phyloP scores from a whole-genome alignment of 2,888 invertebrate species.

The Cosmia pyralina region DNA sequence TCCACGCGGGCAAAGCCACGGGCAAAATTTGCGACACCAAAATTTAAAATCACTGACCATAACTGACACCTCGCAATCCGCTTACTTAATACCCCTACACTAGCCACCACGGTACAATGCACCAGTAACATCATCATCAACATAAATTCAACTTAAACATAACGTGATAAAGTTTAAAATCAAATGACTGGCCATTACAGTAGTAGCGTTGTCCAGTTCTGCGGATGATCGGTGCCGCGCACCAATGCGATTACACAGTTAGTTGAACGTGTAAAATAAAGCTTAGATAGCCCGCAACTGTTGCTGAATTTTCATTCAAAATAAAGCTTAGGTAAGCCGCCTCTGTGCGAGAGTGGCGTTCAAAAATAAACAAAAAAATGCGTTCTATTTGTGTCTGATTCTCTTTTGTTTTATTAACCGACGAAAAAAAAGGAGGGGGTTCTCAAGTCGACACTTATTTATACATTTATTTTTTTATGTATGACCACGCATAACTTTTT shows the following conservation, averaged over 20 bases:
- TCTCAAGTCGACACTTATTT: too few species aligned
- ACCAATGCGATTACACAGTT: slow-evolving; percentile 76
- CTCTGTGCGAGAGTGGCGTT: neutral
- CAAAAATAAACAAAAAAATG: neutral
- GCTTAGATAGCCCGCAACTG: slow-evolving; percentile 44
- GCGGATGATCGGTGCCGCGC: slow-evolving; percentile 70
- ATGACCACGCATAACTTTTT: too few species aligned
- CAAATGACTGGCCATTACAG: slow-evolving; percentile 30
- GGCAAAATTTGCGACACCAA: too few species aligned
- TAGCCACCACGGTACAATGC: slow-evolving; percentile 49
- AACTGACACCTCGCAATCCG: slow-evolving; percentile 32
- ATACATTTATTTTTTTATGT: too few species aligned
- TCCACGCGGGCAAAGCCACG: too few species aligned
- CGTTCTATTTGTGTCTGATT: neutral
- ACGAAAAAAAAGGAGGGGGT: too few species aligned
- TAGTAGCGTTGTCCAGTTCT: slow-evolving; percentile 59
- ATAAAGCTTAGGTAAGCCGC: slow-evolving; percentile 35
- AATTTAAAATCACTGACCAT: neutral
- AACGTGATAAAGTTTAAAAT: slow-evolving; percentile 33
- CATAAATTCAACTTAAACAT: neutral
- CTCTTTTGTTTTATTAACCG: neutral
- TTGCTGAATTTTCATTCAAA: slow-evolving; percentile 24
- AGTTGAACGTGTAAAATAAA: slow-evolving; percentile 72
- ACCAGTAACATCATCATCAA: slow-evolving; percentile 28
- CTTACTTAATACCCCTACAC: slow-evolving; percentile 60